These are phyloP conservation scores for Mycetomoellerius zeteki DNA, from an alignment of 1,140 invertebrate species.

Conservation along the genomic window DNA sequence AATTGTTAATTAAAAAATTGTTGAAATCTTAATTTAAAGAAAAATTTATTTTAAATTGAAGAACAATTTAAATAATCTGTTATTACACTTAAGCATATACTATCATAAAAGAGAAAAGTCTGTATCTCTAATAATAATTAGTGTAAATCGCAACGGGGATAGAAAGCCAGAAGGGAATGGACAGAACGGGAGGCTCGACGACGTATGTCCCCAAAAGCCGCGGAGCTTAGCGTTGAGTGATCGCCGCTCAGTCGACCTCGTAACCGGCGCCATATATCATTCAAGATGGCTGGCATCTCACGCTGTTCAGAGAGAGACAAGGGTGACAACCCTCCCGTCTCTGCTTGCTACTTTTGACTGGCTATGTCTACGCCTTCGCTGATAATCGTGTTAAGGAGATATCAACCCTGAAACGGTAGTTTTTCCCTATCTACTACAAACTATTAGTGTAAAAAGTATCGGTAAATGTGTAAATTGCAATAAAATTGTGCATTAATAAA, in stretches of 20 bases:
- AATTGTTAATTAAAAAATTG: neutral
- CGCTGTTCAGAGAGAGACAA: slow-evolving; percentile 80
- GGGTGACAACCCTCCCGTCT: slow-evolving; percentile 82
- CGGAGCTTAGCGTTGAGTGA: slow-evolving; percentile 84
- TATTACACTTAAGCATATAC: neutral
- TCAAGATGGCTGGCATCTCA: slow-evolving; percentile 86
- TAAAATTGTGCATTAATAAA: neutral
- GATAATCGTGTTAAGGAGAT: slow-evolving; percentile 80
- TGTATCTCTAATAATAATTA: slow-evolving; percentile 51
- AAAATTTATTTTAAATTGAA: neutral
- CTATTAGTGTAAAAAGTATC: slow-evolving; percentile 65
- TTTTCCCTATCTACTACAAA: slow-evolving; percentile 33
- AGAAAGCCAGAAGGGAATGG: slow-evolving; percentile 65
- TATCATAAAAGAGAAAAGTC: slow-evolving; percentile 3
- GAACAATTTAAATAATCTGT: neutral
- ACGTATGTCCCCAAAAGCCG: slow-evolving; percentile 78
- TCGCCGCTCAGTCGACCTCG: slow-evolving; percentile 86
- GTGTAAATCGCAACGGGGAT: slow-evolving; percentile 59
- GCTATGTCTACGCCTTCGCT: slow-evolving; percentile 79
- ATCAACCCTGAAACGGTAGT: slow-evolving; percentile 76
- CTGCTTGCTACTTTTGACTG: slow-evolving; percentile 80
- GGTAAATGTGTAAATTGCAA: neutral
- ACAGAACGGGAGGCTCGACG: slow-evolving; percentile 74
- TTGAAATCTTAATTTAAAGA: neutral
- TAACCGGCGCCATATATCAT: slow-evolving; percentile 88